phyloP scores from a whole-genome alignment of 2,113 vertebrate species.

The Ondatra zibethicus region DNA sequence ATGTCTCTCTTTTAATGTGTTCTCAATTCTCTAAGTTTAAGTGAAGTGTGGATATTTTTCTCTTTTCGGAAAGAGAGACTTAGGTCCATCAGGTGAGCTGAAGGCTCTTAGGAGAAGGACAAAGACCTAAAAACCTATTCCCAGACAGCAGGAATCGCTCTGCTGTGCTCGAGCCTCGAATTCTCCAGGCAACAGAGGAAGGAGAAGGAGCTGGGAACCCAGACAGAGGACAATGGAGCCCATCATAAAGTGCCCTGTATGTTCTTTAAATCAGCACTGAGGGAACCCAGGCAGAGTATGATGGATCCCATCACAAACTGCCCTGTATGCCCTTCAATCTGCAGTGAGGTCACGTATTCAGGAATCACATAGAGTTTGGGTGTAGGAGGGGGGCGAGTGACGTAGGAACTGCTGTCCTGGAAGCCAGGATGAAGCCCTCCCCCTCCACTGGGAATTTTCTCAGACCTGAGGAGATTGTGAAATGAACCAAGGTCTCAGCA shows the following conservation, averaged over 20 bases:
- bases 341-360: background rate
- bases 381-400: background rate
- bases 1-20: background rate
- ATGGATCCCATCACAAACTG: background rate
- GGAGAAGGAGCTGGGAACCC: background rate
- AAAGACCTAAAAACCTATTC: background rate
- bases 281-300: background rate
- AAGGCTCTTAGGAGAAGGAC: background rate
- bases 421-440: background rate
- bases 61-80: background rate
- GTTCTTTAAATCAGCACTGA: too few relatives aligned
- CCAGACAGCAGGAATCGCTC: background rate
- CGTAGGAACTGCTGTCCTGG: background rate
- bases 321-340: too few relatives aligned
- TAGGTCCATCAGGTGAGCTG: background rate
- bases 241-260: fast-evolving
- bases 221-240: background rate
- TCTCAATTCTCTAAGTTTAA: background rate
- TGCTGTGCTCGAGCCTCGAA: background rate
- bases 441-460: background rate
- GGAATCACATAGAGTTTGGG: fast-evolving
- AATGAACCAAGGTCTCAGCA: background rate
- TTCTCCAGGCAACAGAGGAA: background rate
- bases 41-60: background rate
- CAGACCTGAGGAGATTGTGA: background rate